A percentile compares a stretch with the other conserved stretches of the same genome.
Evolutionary conservation across 2,797 vertebrate species (phyloP).

Genomic region (Sandelia bainsii): DNA sequence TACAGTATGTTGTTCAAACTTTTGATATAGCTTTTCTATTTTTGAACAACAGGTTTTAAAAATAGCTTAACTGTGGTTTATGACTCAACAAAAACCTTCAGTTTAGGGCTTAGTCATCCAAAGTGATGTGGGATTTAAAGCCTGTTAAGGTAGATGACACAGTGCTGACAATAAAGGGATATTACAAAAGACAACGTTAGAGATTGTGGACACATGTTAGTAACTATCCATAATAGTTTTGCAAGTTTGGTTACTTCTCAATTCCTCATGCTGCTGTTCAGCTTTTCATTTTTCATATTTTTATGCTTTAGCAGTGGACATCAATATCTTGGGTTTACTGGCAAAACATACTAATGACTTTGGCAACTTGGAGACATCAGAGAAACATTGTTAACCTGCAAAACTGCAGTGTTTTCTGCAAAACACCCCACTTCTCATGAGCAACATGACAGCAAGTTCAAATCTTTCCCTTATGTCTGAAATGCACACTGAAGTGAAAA

Average conservation of each 20-base stretch:
- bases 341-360: constrained; percentile 23
- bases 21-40: constrained; percentile 21
- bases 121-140: constrained; percentile 23
- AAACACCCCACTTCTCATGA: too few species aligned
- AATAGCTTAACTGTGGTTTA: constrained; percentile 36
- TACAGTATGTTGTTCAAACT: constrained; percentile 34
- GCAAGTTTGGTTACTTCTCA: background rate
- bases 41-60: constrained; percentile 32
- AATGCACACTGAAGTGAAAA: too few species aligned
- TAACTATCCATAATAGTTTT: too few species aligned
- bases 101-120: constrained; percentile 5
- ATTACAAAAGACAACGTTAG: background rate
- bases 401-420: too few species aligned
- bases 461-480: too few species aligned
- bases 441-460: too few species aligned
- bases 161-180: background rate
- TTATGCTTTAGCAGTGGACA: constrained; percentile 6
- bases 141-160: constrained; percentile 15
- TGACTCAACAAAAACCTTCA: constrained; percentile 39
- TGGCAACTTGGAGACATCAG: constrained; percentile 13
- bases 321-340: constrained; percentile 3
- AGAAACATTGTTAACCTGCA: constrained; percentile 10
- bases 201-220: constrained; percentile 4
- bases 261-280: background rate
- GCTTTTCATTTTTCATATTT: constrained; percentile 1